These are phyloP conservation scores for Microchrysa polita DNA, from an alignment of 2,888 invertebrate genomes.

Conservation along the genomic window DNA sequence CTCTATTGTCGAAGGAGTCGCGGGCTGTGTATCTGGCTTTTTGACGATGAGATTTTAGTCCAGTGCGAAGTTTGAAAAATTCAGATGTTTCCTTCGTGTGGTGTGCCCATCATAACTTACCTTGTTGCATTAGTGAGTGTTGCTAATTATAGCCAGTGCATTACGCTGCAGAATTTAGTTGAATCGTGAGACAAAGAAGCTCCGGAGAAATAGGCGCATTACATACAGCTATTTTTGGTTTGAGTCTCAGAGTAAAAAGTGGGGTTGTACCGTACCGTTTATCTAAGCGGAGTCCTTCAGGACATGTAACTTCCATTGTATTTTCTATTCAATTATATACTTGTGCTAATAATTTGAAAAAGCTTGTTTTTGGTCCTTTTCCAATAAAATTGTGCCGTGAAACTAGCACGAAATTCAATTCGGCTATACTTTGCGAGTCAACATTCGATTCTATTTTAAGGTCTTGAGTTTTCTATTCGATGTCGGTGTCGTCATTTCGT, in stretches of 20 bases:
- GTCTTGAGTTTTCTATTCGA: constrained; percentile 31
- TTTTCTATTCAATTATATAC: no score
- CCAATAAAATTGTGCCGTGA: constrained; percentile 1
- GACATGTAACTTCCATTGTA: no score
- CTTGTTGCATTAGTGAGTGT: not conserved
- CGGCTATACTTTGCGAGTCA: constrained; percentile 26
- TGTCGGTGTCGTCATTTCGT: constrained; percentile 46
- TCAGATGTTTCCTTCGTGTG: not conserved
- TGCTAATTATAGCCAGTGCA: constrained; percentile 38
- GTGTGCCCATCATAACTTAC: not conserved
- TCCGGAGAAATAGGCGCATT: constrained; percentile 44
- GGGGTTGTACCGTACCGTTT: constrained; percentile 4
- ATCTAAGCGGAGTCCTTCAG: not conserved
- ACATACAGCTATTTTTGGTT: constrained; percentile 47
- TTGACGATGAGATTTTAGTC: no score
- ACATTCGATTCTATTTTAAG: constrained; percentile 48
- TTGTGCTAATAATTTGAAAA: no score
- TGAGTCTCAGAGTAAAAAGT: constrained; percentile 24
- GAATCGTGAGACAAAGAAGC: constrained; percentile 36
- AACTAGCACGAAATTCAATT: constrained; percentile 29
- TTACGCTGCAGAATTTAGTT: constrained; percentile 39
- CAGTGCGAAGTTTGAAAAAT: no score
- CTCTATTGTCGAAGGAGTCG: no score
- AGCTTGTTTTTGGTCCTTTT: no score
- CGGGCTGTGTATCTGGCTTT: no score